Evolutionary conservation across 2,797 vertebrate species (phyloP), one percentile per base, ranked within the genome.

Genomic region (Sebastiscus tertius): DNA sequence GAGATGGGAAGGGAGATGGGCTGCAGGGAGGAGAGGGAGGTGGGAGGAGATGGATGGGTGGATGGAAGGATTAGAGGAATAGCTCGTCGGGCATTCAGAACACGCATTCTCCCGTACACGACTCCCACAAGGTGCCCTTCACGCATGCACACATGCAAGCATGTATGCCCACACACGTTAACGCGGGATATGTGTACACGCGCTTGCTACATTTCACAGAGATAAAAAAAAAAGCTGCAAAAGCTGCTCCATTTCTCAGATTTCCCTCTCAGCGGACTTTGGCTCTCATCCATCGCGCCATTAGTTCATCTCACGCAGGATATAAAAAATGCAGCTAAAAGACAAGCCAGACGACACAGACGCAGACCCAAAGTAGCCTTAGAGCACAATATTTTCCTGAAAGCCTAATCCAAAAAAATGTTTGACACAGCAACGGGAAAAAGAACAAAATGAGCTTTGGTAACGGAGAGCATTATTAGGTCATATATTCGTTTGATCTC

Each of bases 121-220:
- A 77, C 87, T 87, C 76, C 79, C 75, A 80, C 87, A 94, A 94
- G 94, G 94, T 95, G 94, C 90, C 94, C 91, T 95, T 94, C 90
- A 93, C 79, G 72, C 80, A 69, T 77, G 71, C 82, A 74, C 75
- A 58, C 82, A 67, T 71, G n/a, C 34, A 27, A 71, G 46, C 89
- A 74, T 64, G 54, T 74, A 24, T 10, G 55, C 56, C 52, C 70
- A 73, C 77, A 86, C 64, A 34, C 46, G 72, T 62, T 63, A 72
- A 46, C 27, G 18, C 20, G 7, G 24, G 36, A 16, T 24, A 20
- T 3, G 29, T 36, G 24, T 34, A 42, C 54, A 59, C 18, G 4
- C 10, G 12, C 59, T 27, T 70, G 54, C 66, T 69, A 39, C 20
- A 58, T 27, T 10, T 54, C 46, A 75, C 22, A 46, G 52, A 18